phyloP scores from a whole-genome alignment of 2,888 invertebrate species.

The Iphiclides podalirius region DNA sequence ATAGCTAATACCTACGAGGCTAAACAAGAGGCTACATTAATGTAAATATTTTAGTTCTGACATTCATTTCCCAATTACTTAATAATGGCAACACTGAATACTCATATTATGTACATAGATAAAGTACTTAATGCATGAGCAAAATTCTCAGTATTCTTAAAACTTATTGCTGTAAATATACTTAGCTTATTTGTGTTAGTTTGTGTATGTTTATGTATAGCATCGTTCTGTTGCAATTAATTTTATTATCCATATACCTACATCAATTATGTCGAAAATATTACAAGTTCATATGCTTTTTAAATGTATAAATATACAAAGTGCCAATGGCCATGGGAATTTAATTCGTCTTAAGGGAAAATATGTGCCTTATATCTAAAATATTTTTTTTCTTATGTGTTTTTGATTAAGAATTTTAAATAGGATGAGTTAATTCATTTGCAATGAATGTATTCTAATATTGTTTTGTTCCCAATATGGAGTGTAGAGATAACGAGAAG shows the following conservation, averaged over 20 bases:
- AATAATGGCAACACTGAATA: constrained; percentile 31
- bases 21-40: constrained; percentile 26
- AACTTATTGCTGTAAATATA: constrained; percentile 30
- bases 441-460: too few relatives aligned
- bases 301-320: too few relatives aligned
- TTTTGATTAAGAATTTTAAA: too few relatives aligned
- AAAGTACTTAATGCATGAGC: constrained; percentile 30
- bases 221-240: neutral
- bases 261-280: neutral
- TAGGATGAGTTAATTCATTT: too few relatives aligned
- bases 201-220: constrained; percentile 7
- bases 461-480: too few relatives aligned
- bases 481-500: too few relatives aligned
- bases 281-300: too few relatives aligned
- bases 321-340: too few relatives aligned
- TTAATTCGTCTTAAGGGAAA: too few relatives aligned
- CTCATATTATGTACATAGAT: constrained; percentile 33
- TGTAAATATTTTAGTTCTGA: constrained; percentile 13
- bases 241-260: neutral
- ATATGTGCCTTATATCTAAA: too few relatives aligned
- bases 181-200: constrained; percentile 23
- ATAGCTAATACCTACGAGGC: constrained; percentile 24
- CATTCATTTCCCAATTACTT: constrained; percentile 22
- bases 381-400: too few relatives aligned
- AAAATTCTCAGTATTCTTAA: constrained; percentile 38